A percentile compares a stretch with the other conserved stretches of the same genome.
Conservation (phyloP, 2,797 vertebrate species). For the Pyrocephalus nanus region DNA sequence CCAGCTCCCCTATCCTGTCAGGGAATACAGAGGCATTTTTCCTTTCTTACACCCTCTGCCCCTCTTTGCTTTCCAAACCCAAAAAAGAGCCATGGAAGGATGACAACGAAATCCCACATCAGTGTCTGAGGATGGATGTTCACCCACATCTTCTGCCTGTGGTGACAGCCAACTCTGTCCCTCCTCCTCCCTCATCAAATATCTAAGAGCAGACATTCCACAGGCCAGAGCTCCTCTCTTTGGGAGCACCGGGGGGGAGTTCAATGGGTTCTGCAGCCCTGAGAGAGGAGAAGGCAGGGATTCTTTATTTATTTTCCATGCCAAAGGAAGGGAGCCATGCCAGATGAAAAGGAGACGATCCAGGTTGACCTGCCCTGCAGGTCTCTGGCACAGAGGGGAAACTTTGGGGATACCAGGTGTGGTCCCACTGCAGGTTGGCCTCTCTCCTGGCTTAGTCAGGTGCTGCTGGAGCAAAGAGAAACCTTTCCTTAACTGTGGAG, state of each 20-base stretch:
- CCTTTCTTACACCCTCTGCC: neutral
- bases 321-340: neutral
- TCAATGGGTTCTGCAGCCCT: neutral
- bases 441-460: neutral
- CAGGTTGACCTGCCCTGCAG: neutral
- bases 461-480: neutral
- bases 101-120: neutral
- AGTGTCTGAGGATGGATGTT: neutral
- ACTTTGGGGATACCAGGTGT: neutral
- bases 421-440: neutral
- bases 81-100: neutral
- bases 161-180: neutral
- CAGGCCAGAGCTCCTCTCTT: neutral
- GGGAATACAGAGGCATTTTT: neutral
- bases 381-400: neutral
- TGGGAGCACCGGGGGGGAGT: neutral
- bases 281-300: neutral
- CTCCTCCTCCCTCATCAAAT: neutral
- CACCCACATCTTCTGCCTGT: neutral
- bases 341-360: neutral
- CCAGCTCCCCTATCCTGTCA: neutral
- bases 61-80: neutral
- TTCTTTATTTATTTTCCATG: neutral
- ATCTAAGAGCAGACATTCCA: neutral
- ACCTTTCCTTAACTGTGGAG: too few relatives aligned